These are phyloP conservation scores for Strigops habroptila DNA, from an alignment of 2,113 vertebrate genomes.

Conservation along the genomic window DNA sequence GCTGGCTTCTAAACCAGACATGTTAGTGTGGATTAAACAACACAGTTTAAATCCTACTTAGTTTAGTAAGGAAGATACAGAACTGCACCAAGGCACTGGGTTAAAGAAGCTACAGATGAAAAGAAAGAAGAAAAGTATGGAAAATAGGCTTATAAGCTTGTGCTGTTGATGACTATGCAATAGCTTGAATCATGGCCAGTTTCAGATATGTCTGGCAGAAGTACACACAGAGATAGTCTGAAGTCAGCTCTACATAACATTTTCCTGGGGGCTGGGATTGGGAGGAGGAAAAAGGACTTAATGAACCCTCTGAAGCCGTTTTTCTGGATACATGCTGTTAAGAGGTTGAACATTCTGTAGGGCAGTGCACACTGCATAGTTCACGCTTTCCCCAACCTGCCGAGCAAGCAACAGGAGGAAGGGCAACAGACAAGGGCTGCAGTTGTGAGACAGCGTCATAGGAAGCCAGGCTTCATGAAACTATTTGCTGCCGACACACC, in stretches of 20 bases:
- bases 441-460: rapidly evolving
- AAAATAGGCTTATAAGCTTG: neutral
- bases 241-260: neutral
- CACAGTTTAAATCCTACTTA: neutral
- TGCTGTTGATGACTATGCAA: neutral
- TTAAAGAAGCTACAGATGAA: neutral
- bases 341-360: neutral
- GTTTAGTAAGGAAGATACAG: neutral
- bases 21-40: neutral
- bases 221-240: neutral
- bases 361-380: neutral
- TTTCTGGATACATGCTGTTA: neutral
- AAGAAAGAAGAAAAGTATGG: neutral
- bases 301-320: neutral
- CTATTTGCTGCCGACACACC: neutral
- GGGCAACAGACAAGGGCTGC: neutral
- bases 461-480: neutral
- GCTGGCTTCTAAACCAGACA: neutral
- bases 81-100: neutral
- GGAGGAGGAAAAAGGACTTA: neutral
- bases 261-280: neutral
- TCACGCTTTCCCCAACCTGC: neutral
- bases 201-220: neutral
- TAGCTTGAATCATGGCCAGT: neutral
- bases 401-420: neutral